Evolutionary conservation across 1,140 invertebrate species (phyloP), one percentile per base, ranked within the genome.

Genomic region (Atopsyche davidsoni): DNA sequence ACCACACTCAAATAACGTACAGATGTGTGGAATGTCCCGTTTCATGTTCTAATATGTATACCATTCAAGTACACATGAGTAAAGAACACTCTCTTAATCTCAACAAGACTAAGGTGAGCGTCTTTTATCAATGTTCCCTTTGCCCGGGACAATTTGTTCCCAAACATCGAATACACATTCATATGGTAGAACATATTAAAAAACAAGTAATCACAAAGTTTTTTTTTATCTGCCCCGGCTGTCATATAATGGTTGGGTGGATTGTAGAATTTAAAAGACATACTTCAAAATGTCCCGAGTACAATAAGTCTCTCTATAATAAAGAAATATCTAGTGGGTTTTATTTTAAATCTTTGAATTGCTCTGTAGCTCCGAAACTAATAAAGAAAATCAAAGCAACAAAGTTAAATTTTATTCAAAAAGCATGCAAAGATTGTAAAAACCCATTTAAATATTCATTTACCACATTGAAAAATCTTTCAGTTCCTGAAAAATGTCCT

Each of bases 21-120:
- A 69, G 66, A 58, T 77, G 75, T 75, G 69, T 59, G 17, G 46
- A 47, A 18, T 75, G 73, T 62, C 61, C 62, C 10, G 58, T 64
- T 4, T 62, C 59, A 42, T 68, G 67, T 60, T 65, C 63, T 21
- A 67, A n/a, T n/a, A n/a, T n/a, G n/a, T n/a, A n/a, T n/a, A n/a
- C n/a, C n/a, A n/a, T n/a, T n/a, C n/a, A n/a, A n/a, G n/a, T n/a
- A n/a, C n/a, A n/a, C n/a, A n/a, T n/a, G n/a, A n/a, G n/a, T n/a
- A n/a, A n/a, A n/a, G n/a, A 54, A 53, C 57, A 61, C 35, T 17
- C 22, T 13, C 63, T 63, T 41, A 66, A 69, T 49, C 9, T 43
- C 13, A 63, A 64, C 19, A 59, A 62, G 18, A 25, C 43, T 18
- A 58, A 55, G 45, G 22, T 54, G 4, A 32, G 57, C 16, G 42